Evolutionary conservation across 2,113 vertebrate species (phyloP).

Genomic region (Chaenocephalus aceratus): DNA sequence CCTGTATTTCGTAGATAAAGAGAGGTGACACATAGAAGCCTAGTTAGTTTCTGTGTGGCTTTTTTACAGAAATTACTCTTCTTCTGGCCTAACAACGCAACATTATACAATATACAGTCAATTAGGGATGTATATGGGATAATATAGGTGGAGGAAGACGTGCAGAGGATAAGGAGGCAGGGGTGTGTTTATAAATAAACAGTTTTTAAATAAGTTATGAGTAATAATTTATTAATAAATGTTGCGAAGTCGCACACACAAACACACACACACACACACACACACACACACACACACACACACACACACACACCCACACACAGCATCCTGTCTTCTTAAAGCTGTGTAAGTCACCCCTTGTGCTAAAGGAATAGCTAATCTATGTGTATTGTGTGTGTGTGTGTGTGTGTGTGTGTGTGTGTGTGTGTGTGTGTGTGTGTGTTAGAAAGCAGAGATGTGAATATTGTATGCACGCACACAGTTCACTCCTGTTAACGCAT

Average conservation of each 20-base stretch:
- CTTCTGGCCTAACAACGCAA: neutral
- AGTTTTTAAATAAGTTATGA: conserved; percentile 74
- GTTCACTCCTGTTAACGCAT: conserved; percentile 24
- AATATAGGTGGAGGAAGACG: conserved; percentile 16
- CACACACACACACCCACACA: neutral
- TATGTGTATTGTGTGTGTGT: conserved; percentile 46
- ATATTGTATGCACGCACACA: conserved; percentile 42
- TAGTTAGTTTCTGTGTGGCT: neutral
- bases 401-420: neutral
- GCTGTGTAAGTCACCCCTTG: conserved; percentile 45
- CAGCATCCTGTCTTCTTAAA: conserved; percentile 53
- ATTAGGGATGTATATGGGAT: neutral
- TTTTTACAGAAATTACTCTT: neutral
- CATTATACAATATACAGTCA: neutral
- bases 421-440: conserved; percentile 3
- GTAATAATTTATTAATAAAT: conserved; percentile 73
- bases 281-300: conserved; percentile 11
- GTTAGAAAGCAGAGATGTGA: conserved; percentile 17
- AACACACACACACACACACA: conserved; percentile 14
- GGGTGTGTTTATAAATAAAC: conserved; percentile 67
- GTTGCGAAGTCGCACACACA: conserved; percentile 10
- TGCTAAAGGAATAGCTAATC: conserved; percentile 50
- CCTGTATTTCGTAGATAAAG: neutral
- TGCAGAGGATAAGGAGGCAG: conserved; percentile 1
- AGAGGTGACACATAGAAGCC: neutral